Percentiles rank a stretch among this genome's conserved stretches.
Evolutionary conservation across 2,113 vertebrate genomes (phyloP).

Genomic region (Rhinoderma darwinii): DNA sequence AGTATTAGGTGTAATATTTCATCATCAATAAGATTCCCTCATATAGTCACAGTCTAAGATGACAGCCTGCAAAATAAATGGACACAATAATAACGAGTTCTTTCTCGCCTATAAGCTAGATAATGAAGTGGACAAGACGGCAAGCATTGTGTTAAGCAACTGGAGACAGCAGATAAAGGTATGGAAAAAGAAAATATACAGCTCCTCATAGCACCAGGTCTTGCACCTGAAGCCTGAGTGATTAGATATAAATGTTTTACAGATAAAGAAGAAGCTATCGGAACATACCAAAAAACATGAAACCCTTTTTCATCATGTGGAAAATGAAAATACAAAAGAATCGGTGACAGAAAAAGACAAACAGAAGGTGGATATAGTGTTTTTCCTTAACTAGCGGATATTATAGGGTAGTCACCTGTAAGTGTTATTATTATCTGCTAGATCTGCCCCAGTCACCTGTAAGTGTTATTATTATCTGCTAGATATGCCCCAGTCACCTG

Average conservation of each 20-base stretch:
- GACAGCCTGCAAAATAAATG: neutral
- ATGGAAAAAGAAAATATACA: slow-evolving; percentile 19
- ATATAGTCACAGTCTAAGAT: neutral
- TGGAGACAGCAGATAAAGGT: slow-evolving; percentile 85
- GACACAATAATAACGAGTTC: slow-evolving; percentile 29
- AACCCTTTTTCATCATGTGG: slow-evolving; percentile 81
- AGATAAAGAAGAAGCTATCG: slow-evolving; percentile 84
- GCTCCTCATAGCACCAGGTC: neutral
- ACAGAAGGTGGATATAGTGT: slow-evolving; percentile 73
- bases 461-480: no score
- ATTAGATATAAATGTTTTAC: slow-evolving; percentile 35
- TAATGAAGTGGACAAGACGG: slow-evolving; percentile 76
- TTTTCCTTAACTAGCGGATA: neutral
- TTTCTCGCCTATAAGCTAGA: slow-evolving; percentile 73
- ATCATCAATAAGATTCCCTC: neutral
- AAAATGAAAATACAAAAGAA: slow-evolving; percentile 76
- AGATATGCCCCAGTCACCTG: no score
- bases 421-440: no score
- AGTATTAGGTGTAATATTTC: neutral
- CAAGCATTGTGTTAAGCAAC: slow-evolving; percentile 77
- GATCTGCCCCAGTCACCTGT: no score
- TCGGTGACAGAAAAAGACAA: slow-evolving; percentile 80
- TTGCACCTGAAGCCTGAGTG: neutral
- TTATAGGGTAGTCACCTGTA: no score
- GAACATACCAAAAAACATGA: slow-evolving; percentile 82